These are phyloP conservation scores for Geopemphigus sp. DNA, from an alignment of 1,140 invertebrate species.

Conservation along the genomic window DNA sequence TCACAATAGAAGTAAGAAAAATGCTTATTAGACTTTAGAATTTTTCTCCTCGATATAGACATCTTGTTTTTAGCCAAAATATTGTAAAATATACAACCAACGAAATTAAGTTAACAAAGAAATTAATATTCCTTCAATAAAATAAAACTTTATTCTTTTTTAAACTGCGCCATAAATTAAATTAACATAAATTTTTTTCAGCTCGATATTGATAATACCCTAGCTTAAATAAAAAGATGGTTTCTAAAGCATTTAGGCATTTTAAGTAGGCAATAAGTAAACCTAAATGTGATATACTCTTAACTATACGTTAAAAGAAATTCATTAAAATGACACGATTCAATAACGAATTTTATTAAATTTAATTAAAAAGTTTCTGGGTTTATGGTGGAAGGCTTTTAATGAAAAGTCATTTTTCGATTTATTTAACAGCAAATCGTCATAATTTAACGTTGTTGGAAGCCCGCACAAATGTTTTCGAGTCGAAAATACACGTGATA, in stretches of 20 bases:
- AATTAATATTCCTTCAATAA: neutral
- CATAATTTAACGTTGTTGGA: neutral
- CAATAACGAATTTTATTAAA: neutral
- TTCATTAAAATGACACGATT: neutral
- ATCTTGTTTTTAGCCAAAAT: neutral
- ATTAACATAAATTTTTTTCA: neutral
- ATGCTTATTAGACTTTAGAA: neutral
- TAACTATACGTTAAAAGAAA: neutral
- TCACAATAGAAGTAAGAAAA: neutral
- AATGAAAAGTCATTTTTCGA: neutral
- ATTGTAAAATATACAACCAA: neutral
- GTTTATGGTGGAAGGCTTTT: neutral
- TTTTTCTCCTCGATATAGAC: neutral
- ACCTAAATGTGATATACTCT: neutral
- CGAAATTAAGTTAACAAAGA: too few species aligned
- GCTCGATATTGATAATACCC: neutral
- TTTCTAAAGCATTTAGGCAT: neutral
- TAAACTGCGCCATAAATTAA: neutral
- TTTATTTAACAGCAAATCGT: neutral
- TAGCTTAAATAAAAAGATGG: neutral
- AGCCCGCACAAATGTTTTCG: neutral
- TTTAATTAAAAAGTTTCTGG: neutral
- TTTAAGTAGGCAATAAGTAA: neutral
- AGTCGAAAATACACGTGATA: neutral
- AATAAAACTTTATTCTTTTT: neutral